Percentiles rank a stretch among this genome's conserved stretches.
Conservation (phyloP, 2,888 invertebrate genomes). For the Agonopterix subpropinquella region DNA sequence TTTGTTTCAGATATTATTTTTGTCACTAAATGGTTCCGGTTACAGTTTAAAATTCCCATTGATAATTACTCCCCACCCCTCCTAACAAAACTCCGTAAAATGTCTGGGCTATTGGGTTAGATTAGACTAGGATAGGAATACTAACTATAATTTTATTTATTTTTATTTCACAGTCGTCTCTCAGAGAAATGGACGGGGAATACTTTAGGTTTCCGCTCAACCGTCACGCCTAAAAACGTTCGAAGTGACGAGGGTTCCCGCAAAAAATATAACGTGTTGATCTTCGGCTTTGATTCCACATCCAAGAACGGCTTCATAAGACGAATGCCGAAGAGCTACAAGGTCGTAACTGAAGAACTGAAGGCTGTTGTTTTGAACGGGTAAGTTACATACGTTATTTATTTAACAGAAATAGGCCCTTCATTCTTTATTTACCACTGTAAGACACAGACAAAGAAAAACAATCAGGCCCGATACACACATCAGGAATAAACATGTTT, state of each 20-base stretch:
- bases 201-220: slow-evolving; percentile 35
- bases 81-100: too few relatives aligned
- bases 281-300: slow-evolving; percentile 84
- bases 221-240: slow-evolving; percentile 12
- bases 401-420: too few relatives aligned
- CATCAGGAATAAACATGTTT: too few relatives aligned
- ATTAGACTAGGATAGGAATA: too few relatives aligned
- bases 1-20: too few relatives aligned
- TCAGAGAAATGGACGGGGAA: slow-evolving; percentile 44
- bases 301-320: slow-evolving; percentile 46
- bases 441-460: too few relatives aligned
- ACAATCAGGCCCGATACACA: too few relatives aligned
- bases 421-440: too few relatives aligned
- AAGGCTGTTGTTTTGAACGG: slow-evolving; percentile 81
- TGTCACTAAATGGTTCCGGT: too few relatives aligned
- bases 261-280: slow-evolving; percentile 4
- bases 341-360: slow-evolving; percentile 78
- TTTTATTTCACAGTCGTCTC: slow-evolving; percentile 20
- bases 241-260: neutral
- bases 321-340: slow-evolving; percentile 45
- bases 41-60: too few relatives aligned
- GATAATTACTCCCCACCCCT: too few relatives aligned
- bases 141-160: neutral
- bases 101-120: too few relatives aligned
- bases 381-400: slow-evolving; percentile 35